A percentile compares a stretch with the other conserved stretches of the same genome.
Evolutionary conservation across 2,888 invertebrate species (phyloP).

Genomic region (Nemapogon koenigi): DNA sequence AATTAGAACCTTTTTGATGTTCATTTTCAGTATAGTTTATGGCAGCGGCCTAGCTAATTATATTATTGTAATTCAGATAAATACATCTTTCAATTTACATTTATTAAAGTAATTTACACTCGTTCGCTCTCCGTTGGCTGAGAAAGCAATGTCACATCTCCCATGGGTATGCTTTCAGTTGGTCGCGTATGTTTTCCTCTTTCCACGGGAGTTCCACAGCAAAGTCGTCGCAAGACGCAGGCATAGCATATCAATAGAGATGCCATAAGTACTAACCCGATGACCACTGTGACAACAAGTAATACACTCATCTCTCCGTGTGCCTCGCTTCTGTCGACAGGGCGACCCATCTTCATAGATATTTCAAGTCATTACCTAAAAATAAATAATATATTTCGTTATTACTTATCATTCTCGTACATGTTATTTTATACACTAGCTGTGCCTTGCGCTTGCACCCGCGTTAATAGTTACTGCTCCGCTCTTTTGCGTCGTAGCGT

Average conservation of each 20-base stretch:
- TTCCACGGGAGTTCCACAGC: conserved; percentile 62
- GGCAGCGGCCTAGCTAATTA: not conserved
- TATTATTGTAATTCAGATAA: not conserved
- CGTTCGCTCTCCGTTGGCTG: conserved; percentile 68
- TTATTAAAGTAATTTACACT: conserved; percentile 26
- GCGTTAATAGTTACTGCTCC: no score
- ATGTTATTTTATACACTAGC: no score
- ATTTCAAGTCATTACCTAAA: no score
- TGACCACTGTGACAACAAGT: conserved; percentile 64
- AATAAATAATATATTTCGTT: no score
- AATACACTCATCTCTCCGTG: conserved; percentile 66
- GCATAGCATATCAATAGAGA: conserved; percentile 71
- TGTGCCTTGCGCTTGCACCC: no score
- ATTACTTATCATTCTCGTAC: no score
- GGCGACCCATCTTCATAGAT: conserved; percentile 56
- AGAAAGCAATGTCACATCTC: conserved; percentile 66
- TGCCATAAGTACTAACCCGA: conserved; percentile 67
- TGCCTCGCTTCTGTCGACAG: conserved; percentile 37
- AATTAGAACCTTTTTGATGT: no score
- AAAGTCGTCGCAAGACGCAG: conserved; percentile 69
- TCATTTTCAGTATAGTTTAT: no score
- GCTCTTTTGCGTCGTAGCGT: no score
- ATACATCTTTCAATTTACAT: not conserved
- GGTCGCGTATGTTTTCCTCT: conserved; percentile 43
- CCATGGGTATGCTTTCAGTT: conserved; percentile 65